Evolutionary conservation across 1,140 invertebrate species (phyloP).

Genomic region (Drosophila obscura): DNA sequence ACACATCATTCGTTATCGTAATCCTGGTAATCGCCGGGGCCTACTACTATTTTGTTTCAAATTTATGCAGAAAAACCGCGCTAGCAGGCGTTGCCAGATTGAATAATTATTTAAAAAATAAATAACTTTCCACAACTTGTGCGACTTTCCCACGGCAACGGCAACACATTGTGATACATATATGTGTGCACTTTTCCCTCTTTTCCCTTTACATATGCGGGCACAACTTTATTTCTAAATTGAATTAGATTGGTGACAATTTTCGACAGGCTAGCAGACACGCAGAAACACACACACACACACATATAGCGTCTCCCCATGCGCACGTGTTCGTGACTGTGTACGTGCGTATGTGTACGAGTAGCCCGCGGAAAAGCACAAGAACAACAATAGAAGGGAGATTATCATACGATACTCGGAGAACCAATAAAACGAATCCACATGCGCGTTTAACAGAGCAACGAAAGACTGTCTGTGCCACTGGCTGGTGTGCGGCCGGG

Average conservation of each 20-base stretch:
- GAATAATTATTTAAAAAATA: slow-evolving; percentile 23
- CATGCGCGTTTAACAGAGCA: slow-evolving; percentile 51
- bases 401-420: slow-evolving; percentile 78
- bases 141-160: not conserved
- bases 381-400: slow-evolving; percentile 42
- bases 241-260: too few relatives aligned
- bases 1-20: too few relatives aligned
- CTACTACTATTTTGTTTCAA: too few relatives aligned
- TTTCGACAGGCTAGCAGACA: not conserved
- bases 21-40: too few relatives aligned
- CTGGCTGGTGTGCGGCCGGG: not conserved
- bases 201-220: too few relatives aligned
- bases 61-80: too few relatives aligned
- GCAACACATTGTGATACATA: not conserved
- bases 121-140: not conserved
- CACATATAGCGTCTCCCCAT: not conserved
- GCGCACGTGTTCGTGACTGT: not conserved
- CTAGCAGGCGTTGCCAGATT: too few relatives aligned
- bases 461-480: not conserved
- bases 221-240: too few relatives aligned
- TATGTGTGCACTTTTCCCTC: not conserved
- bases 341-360: slow-evolving; percentile 17
- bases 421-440: slow-evolving; percentile 83
- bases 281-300: not conserved
- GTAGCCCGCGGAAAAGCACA: slow-evolving; percentile 60